Base-by-base conservation (phyloP, 2,888 invertebrate genomes). In the Troilus luridus region DNA sequence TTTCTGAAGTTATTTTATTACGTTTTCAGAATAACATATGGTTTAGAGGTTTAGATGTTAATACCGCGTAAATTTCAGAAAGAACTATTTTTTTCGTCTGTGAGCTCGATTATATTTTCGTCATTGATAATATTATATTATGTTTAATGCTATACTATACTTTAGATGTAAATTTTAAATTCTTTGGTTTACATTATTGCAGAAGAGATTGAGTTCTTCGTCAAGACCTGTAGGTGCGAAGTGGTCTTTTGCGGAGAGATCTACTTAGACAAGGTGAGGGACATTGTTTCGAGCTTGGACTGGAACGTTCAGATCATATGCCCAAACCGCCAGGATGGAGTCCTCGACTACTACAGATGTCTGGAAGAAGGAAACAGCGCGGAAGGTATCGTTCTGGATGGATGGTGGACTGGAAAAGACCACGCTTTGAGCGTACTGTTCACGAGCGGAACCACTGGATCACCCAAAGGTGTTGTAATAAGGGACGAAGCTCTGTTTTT, bases 391-490 rank as follows among this genome's bases (percentile, higher is more conserved):
- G 17, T 41, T 1, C 27, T 60, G 41, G 88, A 60, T 6, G 59
- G 60, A 59, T 62, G 60, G 88, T 62, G 60, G 41, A 41, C 60
- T 58, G 88, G 88, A n/a, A 59, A 59, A 21, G 88, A 88, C 9
- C 88, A 88, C 21, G 19, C 88, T 11, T 27, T 88, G 17, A 19
- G 59, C 64, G 54, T 91, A 6, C 85, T 91, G 91, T 91, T 91
- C 67, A 91, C 91, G 0, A 91, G 91, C 64, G 91, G 91, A n/a
- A 91, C 91, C 24, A 89, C 91, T n/a, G 91, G 91, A 1, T 81
- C 27, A 24, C 91, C 91, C 19, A 91, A 91, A 89, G 91, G 91
- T 6, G 81, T 91, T 17, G 2, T 88, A 17, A 62, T 89, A 8
- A 67, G 72, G 14, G 91, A 91, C 24, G 54, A 72, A 19, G 27